A percentile compares a stretch with the other conserved stretches of the same genome.
phyloP scores from a whole-genome alignment of 2,888 invertebrate genomes.

The Caenorhabditis sp. region DNA sequence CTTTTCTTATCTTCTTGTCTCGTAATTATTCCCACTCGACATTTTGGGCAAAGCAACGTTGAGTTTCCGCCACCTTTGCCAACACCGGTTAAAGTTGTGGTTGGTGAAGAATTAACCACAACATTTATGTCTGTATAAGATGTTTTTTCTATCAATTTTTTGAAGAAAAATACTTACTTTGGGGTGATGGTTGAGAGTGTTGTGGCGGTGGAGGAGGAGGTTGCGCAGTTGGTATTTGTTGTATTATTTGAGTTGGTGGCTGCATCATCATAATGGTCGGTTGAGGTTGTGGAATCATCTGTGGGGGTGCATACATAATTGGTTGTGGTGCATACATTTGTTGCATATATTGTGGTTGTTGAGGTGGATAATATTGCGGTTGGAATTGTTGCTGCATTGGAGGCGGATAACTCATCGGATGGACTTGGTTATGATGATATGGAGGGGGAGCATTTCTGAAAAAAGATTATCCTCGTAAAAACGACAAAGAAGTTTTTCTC shows the following conservation, averaged over 20 bases:
- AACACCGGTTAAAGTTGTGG: not conserved
- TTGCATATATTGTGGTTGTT: not conserved
- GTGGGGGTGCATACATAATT: conserved; percentile 15
- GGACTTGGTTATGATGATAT: conserved; percentile 3
- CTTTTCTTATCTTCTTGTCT: conserved; percentile 19
- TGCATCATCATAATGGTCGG: too few species aligned
- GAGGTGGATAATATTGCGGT: conserved; percentile 2
- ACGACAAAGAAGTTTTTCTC: not conserved
- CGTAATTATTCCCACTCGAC: conserved; percentile 34
- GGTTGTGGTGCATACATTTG: conserved; percentile 6
- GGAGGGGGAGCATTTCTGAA: not conserved
- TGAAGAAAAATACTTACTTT: not conserved
- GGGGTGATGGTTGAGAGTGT: not conserved
- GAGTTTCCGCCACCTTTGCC: not conserved
- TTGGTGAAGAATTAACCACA: conserved; percentile 3
- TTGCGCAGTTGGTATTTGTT: not conserved
- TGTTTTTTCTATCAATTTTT: not conserved
- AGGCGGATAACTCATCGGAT: not conserved
- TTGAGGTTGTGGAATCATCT: not conserved
- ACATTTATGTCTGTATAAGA: conserved; percentile 4
- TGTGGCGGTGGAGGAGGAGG: not conserved
- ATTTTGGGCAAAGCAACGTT: conserved; percentile 32
- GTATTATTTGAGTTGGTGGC: not conserved
- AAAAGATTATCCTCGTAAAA: not conserved
- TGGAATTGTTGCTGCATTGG: conserved; percentile 18